phyloP scores from a whole-genome alignment of 2,113 vertebrate genomes.

The Martes martes region DNA sequence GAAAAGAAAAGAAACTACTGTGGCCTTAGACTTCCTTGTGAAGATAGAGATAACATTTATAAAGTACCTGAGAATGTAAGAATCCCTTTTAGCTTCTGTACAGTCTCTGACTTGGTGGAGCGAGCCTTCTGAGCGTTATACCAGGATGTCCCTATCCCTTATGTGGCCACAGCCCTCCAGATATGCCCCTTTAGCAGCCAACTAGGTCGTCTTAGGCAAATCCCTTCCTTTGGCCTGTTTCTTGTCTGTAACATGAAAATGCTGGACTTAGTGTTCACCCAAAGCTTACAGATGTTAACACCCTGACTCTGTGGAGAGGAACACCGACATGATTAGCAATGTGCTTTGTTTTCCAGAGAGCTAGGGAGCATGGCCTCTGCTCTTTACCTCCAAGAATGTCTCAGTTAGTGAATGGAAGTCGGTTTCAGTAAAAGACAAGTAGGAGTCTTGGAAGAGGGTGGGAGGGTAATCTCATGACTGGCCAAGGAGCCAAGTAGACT shows the following conservation, averaged over 20 bases:
- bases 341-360: not conserved
- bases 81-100: rapidly evolving
- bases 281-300: not conserved
- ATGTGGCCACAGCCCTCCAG: not conserved
- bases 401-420: not conserved
- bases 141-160: no score
- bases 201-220: not conserved
- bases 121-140: not conserved
- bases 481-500: no score
- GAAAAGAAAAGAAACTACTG: not conserved
- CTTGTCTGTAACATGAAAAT: not conserved
- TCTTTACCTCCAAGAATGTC: not conserved
- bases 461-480: not conserved
- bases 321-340: not conserved
- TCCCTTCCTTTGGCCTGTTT: not conserved
- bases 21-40: not conserved
- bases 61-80: not conserved
- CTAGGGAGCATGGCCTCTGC: not conserved
- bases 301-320: not conserved
- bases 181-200: not conserved
- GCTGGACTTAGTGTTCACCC: not conserved
- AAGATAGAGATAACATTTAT: not conserved
- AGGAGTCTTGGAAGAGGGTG: not conserved
- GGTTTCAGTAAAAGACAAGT: not conserved
- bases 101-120: not conserved